Conservation (phyloP, 2,797 vertebrate genomes). For the Chelon labrosus region DNA sequence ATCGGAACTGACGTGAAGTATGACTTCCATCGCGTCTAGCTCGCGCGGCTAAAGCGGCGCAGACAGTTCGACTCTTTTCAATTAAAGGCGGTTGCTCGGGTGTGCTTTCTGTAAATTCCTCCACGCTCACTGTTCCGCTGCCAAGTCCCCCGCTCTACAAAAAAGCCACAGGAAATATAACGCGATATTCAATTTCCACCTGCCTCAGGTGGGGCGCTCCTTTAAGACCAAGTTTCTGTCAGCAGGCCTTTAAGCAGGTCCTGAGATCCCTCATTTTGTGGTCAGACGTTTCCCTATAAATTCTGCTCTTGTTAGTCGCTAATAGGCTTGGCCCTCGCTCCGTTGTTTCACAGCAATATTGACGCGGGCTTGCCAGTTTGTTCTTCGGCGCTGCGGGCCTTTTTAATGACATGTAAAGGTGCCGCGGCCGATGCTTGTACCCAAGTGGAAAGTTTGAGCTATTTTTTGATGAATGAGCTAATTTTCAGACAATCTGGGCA, state of each 20-base stretch:
- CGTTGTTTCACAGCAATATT: conserved; percentile 60
- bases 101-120: conserved; percentile 64
- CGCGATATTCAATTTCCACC: conserved; percentile 82
- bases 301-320: conserved; percentile 70
- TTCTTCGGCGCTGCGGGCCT: conserved; percentile 44
- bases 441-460: conserved; percentile 62
- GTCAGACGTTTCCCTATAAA: conserved; percentile 68
- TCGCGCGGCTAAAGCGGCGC: conserved; percentile 48
- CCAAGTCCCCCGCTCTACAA: conserved; percentile 66
- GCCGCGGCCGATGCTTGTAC: conserved; percentile 54
- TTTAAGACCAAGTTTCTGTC: conserved; percentile 73
- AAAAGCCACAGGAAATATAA: conserved; percentile 80
- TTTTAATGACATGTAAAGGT: conserved; percentile 69
- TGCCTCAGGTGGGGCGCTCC: conserved; percentile 75
- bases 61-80: conserved; percentile 60
- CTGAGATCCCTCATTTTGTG: conserved; percentile 65
- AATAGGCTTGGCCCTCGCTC: conserved; percentile 68
- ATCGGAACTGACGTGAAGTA: conserved; percentile 44
- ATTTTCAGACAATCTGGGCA: conserved; percentile 62
- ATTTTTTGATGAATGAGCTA: conserved; percentile 66
- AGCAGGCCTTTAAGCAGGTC: conserved; percentile 64
- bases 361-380: conserved; percentile 60
- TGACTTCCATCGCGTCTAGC: conserved; percentile 22
- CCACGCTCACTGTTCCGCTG: conserved; percentile 58
- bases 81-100: conserved; percentile 63